Conservation (phyloP, 2,888 invertebrate species). For the Archips xylosteana region DNA sequence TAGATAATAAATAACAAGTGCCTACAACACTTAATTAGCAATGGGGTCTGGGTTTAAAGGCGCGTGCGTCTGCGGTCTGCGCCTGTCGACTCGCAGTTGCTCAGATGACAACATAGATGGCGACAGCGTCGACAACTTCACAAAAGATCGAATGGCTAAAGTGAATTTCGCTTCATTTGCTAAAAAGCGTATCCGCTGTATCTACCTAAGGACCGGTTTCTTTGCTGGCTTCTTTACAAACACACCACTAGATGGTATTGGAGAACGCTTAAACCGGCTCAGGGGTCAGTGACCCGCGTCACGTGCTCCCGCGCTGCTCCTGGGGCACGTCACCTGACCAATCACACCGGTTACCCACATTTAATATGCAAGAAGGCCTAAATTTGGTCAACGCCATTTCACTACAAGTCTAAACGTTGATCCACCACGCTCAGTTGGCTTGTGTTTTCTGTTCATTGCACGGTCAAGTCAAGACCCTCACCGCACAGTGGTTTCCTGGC, state of each 20-base stretch:
- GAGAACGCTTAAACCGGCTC: conserved; percentile 5
- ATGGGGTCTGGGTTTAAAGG: too few species aligned
- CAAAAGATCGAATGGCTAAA: background rate
- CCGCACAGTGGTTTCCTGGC: too few species aligned
- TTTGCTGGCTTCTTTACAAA: background rate
- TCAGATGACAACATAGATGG: background rate
- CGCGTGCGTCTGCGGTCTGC: background rate
- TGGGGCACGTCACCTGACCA: conserved; percentile 19
- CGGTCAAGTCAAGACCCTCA: too few species aligned
- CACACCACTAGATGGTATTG: conserved; percentile 4
- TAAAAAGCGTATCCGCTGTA: background rate
- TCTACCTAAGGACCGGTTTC: background rate
- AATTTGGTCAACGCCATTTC: too few species aligned
- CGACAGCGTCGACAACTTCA: background rate
- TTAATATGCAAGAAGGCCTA: background rate
- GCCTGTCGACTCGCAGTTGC: background rate
- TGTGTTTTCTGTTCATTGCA: too few species aligned
- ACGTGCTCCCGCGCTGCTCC: conserved; percentile 17
- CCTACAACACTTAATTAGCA: too few species aligned
- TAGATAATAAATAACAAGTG: too few species aligned
- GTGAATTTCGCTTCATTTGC: background rate
- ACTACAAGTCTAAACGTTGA: too few species aligned
- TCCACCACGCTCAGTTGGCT: too few species aligned
- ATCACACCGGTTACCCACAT: background rate
- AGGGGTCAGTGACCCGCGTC: conserved; percentile 14